These are phyloP conservation scores for Phyllopteryx taeniolatus DNA, from an alignment of 2,113 vertebrate species.

Conservation along the genomic window DNA sequence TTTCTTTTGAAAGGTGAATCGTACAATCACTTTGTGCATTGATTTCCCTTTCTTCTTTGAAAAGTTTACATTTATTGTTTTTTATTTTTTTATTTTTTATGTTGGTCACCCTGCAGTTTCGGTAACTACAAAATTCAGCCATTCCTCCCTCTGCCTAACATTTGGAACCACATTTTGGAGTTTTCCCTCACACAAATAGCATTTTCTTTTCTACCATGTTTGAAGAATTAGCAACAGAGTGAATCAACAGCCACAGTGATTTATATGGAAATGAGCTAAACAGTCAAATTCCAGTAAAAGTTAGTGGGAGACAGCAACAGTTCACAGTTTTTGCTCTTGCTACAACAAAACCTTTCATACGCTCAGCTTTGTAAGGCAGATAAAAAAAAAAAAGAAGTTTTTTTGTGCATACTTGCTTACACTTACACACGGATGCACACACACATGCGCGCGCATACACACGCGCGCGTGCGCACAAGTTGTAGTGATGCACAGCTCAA, in stretches of 20 bases:
- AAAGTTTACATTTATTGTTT: neutral
- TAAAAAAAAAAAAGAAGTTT: neutral
- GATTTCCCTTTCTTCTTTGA: neutral
- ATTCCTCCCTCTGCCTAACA: neutral
- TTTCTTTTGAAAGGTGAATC: neutral
- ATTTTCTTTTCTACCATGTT: neutral
- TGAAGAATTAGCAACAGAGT: slow-evolving; percentile 4
- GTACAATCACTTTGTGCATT: neutral
- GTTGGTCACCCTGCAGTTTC: neutral
- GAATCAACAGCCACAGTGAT: slow-evolving; percentile 4
- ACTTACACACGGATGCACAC: neutral
- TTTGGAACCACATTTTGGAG: neutral
- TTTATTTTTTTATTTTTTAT: no score
- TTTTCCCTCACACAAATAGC: neutral
- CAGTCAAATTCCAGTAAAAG: neutral
- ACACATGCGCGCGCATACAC: neutral
- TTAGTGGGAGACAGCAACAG: neutral
- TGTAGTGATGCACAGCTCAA: neutral
- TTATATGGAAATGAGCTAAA: slow-evolving; percentile 6
- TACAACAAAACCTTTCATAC: neutral
- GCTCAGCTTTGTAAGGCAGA: neutral
- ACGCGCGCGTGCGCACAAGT: no score
- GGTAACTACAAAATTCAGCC: neutral
- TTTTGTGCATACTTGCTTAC: neutral
- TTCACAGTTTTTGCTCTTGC: slow-evolving; percentile 1